Evolutionary conservation across 2,113 vertebrate genomes (phyloP).

Genomic region (Nansenia antarctica): DNA sequence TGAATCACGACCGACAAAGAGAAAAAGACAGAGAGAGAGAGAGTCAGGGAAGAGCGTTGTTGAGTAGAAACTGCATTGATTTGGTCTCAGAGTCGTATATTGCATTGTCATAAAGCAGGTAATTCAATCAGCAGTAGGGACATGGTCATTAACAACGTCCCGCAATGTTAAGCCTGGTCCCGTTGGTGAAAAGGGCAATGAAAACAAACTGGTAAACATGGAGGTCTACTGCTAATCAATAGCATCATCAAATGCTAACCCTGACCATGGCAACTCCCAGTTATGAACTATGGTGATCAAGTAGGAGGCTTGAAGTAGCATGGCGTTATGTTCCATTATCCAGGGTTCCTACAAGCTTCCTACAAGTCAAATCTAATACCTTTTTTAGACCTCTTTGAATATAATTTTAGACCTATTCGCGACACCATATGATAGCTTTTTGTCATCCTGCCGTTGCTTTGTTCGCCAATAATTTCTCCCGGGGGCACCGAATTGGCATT

Average conservation of each 20-base stretch:
- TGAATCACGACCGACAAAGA: slow-evolving; percentile 30
- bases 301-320: neutral
- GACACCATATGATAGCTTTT: no score
- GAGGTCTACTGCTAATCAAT: slow-evolving; percentile 39
- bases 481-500: no score
- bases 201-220: slow-evolving; percentile 31
- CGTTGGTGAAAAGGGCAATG: slow-evolving; percentile 9
- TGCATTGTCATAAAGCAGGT: neutral
- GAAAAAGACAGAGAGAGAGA: neutral
- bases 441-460: no score
- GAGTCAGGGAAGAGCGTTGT: neutral
- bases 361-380: no score
- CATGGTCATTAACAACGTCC: slow-evolving; percentile 16
- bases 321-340: neutral
- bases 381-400: no score
- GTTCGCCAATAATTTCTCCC: no score
- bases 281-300: neutral
- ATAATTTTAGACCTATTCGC: no score
- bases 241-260: slow-evolving; percentile 31
- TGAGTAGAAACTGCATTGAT: neutral
- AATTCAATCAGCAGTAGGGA: slow-evolving; percentile 20
- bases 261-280: slow-evolving; percentile 7
- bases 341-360: no score
- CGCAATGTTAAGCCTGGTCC: slow-evolving; percentile 3
- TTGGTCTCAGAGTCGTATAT: neutral